Conservation (phyloP, 2,888 invertebrate species). For the Didymodactylos carnosus region DNA sequence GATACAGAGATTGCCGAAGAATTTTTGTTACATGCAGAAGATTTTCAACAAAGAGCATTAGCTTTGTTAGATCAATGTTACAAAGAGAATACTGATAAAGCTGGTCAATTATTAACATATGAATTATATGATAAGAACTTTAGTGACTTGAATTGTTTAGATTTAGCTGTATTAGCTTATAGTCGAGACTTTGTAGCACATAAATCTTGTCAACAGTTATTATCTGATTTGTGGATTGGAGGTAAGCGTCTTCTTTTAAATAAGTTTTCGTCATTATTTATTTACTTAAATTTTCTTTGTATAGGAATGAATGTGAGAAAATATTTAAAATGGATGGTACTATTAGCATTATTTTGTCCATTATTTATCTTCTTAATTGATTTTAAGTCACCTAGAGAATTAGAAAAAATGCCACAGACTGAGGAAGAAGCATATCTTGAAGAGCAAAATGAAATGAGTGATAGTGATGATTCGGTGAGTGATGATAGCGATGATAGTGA, state of each 20-base stretch:
- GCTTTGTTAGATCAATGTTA: slow-evolving; percentile 87
- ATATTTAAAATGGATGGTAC: slow-evolving; percentile 51
- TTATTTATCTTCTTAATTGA: slow-evolving; percentile 65
- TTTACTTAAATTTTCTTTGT: no score
- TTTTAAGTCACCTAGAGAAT: slow-evolving; percentile 89
- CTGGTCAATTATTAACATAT: slow-evolving; percentile 79
- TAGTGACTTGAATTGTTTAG: slow-evolving; percentile 91
- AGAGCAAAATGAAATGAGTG: background rate
- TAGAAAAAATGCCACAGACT: slow-evolving; percentile 92
- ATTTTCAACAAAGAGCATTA: slow-evolving; percentile 43
- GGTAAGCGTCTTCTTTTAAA: no score
- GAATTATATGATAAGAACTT: slow-evolving; percentile 90
- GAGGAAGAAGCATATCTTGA: slow-evolving; percentile 59
- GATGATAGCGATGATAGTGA: background rate
- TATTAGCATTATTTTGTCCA: slow-evolving; percentile 67
- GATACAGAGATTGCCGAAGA: slow-evolving; percentile 92
- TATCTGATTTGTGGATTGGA: slow-evolving; percentile 98
- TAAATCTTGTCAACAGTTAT: slow-evolving; percentile 63
- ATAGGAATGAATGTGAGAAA: slow-evolving; percentile 66
- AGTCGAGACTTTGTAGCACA: slow-evolving; percentile 59
- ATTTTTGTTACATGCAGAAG: slow-evolving; percentile 66
- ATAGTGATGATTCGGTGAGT: background rate
- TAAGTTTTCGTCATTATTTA: no score
- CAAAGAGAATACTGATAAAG: slow-evolving; percentile 79
- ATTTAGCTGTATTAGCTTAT: slow-evolving; percentile 81